Evolutionary conservation across 2,113 vertebrate species (phyloP).

Genomic region (Pseudolaguvia tuberculata): DNA sequence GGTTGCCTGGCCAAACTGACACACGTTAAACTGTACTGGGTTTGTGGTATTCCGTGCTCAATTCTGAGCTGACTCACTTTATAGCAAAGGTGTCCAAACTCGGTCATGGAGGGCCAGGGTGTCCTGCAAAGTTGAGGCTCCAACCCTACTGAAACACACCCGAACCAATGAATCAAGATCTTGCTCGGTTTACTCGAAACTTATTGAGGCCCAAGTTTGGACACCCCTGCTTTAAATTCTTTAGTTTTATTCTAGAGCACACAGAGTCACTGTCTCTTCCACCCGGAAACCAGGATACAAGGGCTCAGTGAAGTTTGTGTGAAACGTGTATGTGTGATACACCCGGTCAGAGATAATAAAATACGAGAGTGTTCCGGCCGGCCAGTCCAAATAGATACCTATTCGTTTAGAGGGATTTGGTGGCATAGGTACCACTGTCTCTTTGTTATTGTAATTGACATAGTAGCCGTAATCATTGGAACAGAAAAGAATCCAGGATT

Average conservation of each 20-base stretch:
- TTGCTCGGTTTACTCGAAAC: too few relatives aligned
- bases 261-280: conserved; percentile 14
- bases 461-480: conserved; percentile 33
- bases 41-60: too few relatives aligned
- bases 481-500: conserved; percentile 51
- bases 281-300: conserved; percentile 48
- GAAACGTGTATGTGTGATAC: conserved; percentile 41
- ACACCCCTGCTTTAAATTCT: not conserved
- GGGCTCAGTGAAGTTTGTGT: conserved; percentile 2
- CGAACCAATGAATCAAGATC: too few relatives aligned
- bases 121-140: too few relatives aligned
- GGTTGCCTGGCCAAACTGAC: too few relatives aligned
- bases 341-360: conserved; percentile 49
- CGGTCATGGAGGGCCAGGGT: too few relatives aligned
- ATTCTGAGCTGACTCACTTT: too few relatives aligned
- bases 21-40: too few relatives aligned
- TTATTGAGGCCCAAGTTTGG: too few relatives aligned
- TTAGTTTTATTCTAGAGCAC: conserved; percentile 1
- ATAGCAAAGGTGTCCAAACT: too few relatives aligned
- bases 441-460: not conserved
- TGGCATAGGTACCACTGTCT: not conserved
- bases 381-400: conserved; percentile 51
- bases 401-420: conserved; percentile 24
- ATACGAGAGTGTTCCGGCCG: conserved; percentile 48
- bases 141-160: too few relatives aligned